phyloP scores from a whole-genome alignment of 2,888 invertebrate species.

The Drosophila gaucha region DNA sequence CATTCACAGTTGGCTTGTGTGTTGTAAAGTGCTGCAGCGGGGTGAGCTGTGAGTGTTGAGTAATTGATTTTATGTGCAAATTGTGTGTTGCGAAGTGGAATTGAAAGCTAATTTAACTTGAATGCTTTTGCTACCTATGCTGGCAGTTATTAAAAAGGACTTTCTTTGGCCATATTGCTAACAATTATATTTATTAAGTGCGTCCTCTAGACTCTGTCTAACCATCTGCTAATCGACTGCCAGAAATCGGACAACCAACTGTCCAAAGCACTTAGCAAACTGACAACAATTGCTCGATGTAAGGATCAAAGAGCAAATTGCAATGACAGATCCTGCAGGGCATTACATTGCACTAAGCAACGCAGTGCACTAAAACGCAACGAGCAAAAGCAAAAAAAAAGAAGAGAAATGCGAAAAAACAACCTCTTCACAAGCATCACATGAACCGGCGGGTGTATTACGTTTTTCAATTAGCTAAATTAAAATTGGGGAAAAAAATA shows the following conservation, averaged over 20 bases:
- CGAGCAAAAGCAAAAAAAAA: background rate
- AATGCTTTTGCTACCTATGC: background rate
- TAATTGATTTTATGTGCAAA: slow-evolving; percentile 40
- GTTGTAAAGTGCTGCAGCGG: slow-evolving; percentile 13
- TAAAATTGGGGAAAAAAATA: slow-evolving; percentile 53
- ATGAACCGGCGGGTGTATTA: slow-evolving; percentile 80
- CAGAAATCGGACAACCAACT: slow-evolving; percentile 17
- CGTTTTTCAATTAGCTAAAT: slow-evolving; percentile 84
- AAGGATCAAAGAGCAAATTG: slow-evolving; percentile 37
- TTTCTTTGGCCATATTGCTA: background rate
- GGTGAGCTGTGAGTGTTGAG: slow-evolving; percentile 24
- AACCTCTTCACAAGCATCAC: slow-evolving; percentile 27
- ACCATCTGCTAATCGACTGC: slow-evolving; percentile 33
- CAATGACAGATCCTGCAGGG: slow-evolving; percentile 29
- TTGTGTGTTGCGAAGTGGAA: slow-evolving; percentile 20
- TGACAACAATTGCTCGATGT: slow-evolving; percentile 21
- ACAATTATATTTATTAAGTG: background rate
- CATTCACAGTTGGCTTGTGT: slow-evolving; percentile 11
- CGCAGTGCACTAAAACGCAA: slow-evolving; percentile 33
- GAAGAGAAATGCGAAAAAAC: slow-evolving; percentile 11
- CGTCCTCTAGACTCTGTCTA: background rate
- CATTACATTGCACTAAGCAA: slow-evolving; percentile 39
- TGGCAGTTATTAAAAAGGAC: background rate
- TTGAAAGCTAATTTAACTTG: slow-evolving; percentile 15
- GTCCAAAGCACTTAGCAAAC: slow-evolving; percentile 29